Conservation (phyloP, 1,140 invertebrate genomes). For the Aphaenogaster floridana region DNA sequence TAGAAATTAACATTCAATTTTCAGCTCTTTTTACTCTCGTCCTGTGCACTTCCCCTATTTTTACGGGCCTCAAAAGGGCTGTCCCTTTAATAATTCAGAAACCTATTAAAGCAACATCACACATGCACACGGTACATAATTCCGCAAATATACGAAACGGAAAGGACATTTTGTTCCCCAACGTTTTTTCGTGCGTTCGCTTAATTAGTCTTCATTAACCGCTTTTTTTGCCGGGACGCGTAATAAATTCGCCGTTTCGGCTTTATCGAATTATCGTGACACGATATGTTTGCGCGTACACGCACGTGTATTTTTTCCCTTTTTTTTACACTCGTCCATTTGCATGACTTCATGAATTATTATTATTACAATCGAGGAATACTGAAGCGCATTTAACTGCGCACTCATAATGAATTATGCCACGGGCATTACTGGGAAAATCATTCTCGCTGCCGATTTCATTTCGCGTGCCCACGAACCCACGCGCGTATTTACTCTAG, state of each 20-base stretch:
- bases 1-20: constrained; percentile 43
- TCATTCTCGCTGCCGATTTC: constrained; percentile 49
- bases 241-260: constrained; percentile 46
- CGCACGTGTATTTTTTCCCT: background rate
- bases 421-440: constrained; percentile 30
- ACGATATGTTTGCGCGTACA: background rate
- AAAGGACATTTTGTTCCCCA: constrained; percentile 39
- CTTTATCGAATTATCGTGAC: constrained; percentile 44
- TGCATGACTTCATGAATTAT: constrained; percentile 27
- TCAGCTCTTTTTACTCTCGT: constrained; percentile 16
- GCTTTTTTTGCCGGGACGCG: constrained; percentile 8
- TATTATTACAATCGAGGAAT: constrained; percentile 55
- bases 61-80: constrained; percentile 27
- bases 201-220: constrained; percentile 56
- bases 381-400: constrained; percentile 19
- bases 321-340: background rate
- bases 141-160: constrained; percentile 41
- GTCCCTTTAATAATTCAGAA: constrained; percentile 56
- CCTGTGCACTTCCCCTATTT: background rate
- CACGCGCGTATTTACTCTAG: constrained; percentile 41
- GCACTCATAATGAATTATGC: constrained; percentile 44
- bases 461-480: constrained; percentile 19
- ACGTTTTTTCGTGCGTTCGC: constrained; percentile 25
- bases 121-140: constrained; percentile 19
- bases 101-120: constrained; percentile 33